Conservation (phyloP, 2,113 vertebrate genomes). For the Cavia porcellus region DNA sequence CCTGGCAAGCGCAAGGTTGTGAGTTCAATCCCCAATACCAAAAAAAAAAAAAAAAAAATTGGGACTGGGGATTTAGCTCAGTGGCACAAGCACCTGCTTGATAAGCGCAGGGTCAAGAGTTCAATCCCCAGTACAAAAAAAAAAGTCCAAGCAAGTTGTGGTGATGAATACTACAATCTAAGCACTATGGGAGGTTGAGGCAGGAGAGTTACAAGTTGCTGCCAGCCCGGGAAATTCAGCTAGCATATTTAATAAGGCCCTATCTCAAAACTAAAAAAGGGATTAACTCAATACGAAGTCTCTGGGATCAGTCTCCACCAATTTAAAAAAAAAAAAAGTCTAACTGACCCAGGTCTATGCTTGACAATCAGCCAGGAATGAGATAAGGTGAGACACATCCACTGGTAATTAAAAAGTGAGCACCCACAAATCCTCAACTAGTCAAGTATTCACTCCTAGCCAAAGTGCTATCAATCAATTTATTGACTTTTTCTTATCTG, state of each 20-base stretch:
- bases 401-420: conserved; percentile 25
- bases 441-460: not conserved
- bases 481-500: not conserved
- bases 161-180: not conserved
- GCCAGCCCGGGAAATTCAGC: not conserved
- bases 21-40: no score
- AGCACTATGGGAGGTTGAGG: not conserved
- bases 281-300: not conserved
- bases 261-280: not conserved
- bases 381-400: not conserved
- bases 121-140: not conserved
- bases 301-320: not conserved
- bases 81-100: no score
- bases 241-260: not conserved
- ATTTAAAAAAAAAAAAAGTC: not conserved
- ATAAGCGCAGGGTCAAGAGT: no score
- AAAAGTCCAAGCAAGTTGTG: not conserved
- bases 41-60: no score
- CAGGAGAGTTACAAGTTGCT: not conserved
- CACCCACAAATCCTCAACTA: not conserved
- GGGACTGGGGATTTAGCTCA: no score
- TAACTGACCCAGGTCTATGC: not conserved
- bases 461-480: conserved; percentile 2
- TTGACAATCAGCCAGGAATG: not conserved
- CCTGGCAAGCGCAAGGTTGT: no score